Evolutionary conservation across 2,797 vertebrate genomes (phyloP).

Genomic region (Gymnoscopelus braueri): DNA sequence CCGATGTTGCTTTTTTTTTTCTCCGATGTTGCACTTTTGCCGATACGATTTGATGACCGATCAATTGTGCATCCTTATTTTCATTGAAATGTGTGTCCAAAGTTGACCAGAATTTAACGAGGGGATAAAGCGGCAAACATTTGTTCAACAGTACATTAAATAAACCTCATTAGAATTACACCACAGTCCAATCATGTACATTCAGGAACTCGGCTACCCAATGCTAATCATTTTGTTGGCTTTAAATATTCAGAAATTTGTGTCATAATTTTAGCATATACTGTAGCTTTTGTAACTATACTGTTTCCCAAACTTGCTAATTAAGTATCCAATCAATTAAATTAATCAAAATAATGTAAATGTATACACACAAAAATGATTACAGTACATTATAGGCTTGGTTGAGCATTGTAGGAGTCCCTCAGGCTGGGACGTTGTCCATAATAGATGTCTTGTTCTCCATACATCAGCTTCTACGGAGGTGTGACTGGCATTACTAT

Average conservation of each 20-base stretch:
- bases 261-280: no score
- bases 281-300: no score
- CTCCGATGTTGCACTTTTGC: no score
- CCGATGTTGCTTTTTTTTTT: no score
- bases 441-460: slow-evolving; percentile 18
- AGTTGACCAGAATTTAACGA: no score
- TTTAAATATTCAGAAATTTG: no score
- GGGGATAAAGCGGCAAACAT: no score
- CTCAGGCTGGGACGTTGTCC: neutral
- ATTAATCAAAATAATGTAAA: neutral
- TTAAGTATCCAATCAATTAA: no score
- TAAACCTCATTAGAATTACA: neutral
- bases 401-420: neutral
- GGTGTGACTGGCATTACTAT: slow-evolving; percentile 49
- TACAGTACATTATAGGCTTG: neutral
- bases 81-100: no score
- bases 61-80: no score
- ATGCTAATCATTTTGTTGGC: neutral
- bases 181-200: neutral
- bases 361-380: neutral
- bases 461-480: slow-evolving; percentile 58
- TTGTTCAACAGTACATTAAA: neutral
- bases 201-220: neutral
- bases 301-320: no score
- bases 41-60: no score